Evolutionary conservation across 2,797 vertebrate species (phyloP).

Genomic region (Acipenser transmontanus): DNA sequence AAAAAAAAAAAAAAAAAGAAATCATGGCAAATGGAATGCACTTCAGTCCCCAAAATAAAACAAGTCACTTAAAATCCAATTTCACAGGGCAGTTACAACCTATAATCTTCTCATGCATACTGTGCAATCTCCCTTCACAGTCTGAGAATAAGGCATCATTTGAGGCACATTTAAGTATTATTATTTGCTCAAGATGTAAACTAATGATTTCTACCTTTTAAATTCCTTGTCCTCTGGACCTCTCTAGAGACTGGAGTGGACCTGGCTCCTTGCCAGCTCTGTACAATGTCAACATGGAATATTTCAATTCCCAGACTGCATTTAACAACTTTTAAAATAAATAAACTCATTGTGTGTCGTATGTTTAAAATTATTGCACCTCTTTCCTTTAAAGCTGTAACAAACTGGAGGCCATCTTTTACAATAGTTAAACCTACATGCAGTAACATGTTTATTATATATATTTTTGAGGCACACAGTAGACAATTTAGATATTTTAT

Average conservation of each 20-base stretch:
- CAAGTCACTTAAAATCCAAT: too few species aligned
- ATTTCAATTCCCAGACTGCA: conserved; percentile 97
- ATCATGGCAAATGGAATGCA: too few species aligned
- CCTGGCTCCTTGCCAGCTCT: conserved; percentile 78
- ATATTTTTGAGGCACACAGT: too few species aligned
- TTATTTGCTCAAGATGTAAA: conserved; percentile 53
- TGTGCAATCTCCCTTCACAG: conserved; percentile 22
- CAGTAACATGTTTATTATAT: too few species aligned
- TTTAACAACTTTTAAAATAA: conserved; percentile 94
- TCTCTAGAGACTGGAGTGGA: conserved; percentile 54
- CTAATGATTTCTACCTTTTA: conserved; percentile 72
- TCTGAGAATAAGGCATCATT: conserved; percentile 29
- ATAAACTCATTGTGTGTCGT: conserved; percentile 80
- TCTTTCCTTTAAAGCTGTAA: too few species aligned
- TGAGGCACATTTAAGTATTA: conserved; percentile 37
- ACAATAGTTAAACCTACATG: too few species aligned
- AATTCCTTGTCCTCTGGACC: conserved; percentile 57
- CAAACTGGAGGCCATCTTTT: too few species aligned
- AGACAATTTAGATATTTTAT: too few species aligned
- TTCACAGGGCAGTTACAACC: too few species aligned
- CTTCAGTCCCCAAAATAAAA: too few species aligned
- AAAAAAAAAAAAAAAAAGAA: too few species aligned
- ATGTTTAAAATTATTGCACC: conserved; percentile 78
- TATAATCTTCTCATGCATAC: conserved; percentile 8
- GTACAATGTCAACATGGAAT: conserved; percentile 94